Evolutionary conservation across 2,797 vertebrate species (phyloP).

Genomic region (Lagocephalus sceleratus): DNA sequence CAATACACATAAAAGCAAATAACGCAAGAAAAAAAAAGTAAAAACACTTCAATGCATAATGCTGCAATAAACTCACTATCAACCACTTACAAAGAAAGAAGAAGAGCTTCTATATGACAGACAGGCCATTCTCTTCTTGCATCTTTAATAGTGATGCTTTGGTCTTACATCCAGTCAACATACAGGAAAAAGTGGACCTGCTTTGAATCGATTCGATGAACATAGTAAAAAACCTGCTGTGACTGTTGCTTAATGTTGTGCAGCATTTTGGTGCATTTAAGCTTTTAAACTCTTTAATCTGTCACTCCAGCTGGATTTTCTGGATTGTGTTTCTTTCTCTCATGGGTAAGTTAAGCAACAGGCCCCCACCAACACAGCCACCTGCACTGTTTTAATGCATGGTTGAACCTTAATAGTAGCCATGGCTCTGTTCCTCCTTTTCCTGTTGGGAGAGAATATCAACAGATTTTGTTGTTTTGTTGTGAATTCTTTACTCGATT

Average conservation of each 20-base stretch:
- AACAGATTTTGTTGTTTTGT: background rate
- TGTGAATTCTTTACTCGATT: background rate
- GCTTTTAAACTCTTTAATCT: constrained; percentile 25
- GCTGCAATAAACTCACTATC: no score
- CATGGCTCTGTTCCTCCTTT: background rate
- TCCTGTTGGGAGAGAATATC: background rate
- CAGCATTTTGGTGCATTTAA: constrained; percentile 19
- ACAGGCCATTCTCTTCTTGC: background rate
- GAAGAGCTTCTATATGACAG: no score
- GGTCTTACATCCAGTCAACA: background rate
- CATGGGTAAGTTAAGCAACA: constrained; percentile 15
- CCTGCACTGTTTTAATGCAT: constrained; percentile 1
- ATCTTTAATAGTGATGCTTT: background rate
- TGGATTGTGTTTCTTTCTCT: constrained; percentile 29
- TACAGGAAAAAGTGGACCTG: background rate
- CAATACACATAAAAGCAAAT: no score
- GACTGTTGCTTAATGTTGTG: constrained; percentile 1
- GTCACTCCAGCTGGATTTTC: constrained; percentile 25
- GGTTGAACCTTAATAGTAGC: background rate
- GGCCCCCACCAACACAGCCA: background rate
- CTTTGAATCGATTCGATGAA: background rate
- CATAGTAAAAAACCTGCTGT: background rate
- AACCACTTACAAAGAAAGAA: no score
- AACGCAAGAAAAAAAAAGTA: no score
- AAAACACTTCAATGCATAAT: no score